Evolutionary conservation across 2,888 invertebrate species (phyloP).

Genomic region (Seira ritae): DNA sequence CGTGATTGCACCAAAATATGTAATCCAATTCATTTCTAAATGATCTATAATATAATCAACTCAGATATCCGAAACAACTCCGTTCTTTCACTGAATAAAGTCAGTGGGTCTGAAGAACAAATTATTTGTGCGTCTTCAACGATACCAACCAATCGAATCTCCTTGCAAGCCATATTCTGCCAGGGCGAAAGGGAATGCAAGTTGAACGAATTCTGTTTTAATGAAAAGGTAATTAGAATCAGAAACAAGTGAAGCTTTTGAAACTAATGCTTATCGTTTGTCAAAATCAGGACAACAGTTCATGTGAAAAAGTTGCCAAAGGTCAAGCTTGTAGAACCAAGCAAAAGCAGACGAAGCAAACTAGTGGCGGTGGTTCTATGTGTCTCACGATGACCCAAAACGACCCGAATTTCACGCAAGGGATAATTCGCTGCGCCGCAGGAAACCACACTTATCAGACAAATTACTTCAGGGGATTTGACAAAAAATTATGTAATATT

Average conservation of each 20-base stretch:
- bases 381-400: constrained; percentile 44
- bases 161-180: constrained; percentile 49
- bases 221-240: constrained; percentile 40
- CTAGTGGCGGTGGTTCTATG: constrained; percentile 14
- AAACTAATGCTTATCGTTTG: too few species aligned
- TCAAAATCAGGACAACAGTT: background rate
- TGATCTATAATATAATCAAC: background rate
- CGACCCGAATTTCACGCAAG: constrained; percentile 21
- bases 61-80: constrained; percentile 43
- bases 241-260: too few species aligned
- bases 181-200: constrained; percentile 57
- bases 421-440: constrained; percentile 59
- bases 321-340: constrained; percentile 1
- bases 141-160: background rate
- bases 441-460: constrained; percentile 53
- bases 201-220: constrained; percentile 53
- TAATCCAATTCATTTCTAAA: too few species aligned
- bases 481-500: constrained; percentile 55
- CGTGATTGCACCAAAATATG: too few species aligned
- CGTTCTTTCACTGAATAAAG: constrained; percentile 29
- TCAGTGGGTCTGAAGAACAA: background rate
- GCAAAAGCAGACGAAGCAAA: background rate
- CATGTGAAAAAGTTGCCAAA: background rate
- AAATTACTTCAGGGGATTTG: constrained; percentile 62
- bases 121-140: constrained; percentile 29